phyloP scores from a whole-genome alignment of 2,113 vertebrate species.

The Melanotaenia duboulayi region DNA sequence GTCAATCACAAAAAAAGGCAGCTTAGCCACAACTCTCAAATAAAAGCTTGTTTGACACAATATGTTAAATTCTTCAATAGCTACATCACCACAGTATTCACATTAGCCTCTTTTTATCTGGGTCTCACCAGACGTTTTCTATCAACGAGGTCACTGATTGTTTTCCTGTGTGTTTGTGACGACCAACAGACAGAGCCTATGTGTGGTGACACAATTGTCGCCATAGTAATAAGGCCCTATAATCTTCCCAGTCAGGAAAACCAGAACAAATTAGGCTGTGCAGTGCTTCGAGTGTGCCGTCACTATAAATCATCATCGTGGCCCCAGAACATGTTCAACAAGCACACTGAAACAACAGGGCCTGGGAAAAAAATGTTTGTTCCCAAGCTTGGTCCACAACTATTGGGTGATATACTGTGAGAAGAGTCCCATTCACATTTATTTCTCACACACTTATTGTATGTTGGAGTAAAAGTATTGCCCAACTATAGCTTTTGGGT shows the following conservation, averaged over 20 bases:
- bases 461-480: slow-evolving; percentile 53
- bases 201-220: slow-evolving; percentile 70
- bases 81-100: slow-evolving; percentile 27
- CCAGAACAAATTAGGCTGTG: slow-evolving; percentile 73
- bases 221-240: slow-evolving; percentile 60
- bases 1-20: slow-evolving; percentile 38
- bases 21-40: slow-evolving; percentile 27
- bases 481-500: slow-evolving; percentile 47
- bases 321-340: slow-evolving; percentile 22
- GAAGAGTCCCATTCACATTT: slow-evolving; percentile 64
- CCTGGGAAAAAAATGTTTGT: slow-evolving; percentile 72
- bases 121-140: slow-evolving; percentile 25
- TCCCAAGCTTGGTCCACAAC: slow-evolving; percentile 66
- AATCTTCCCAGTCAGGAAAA: slow-evolving; percentile 75
- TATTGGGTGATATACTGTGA: slow-evolving; percentile 76
- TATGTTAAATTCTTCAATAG: slow-evolving; percentile 22
- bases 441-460: slow-evolving; percentile 67
- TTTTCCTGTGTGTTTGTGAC: slow-evolving; percentile 49
- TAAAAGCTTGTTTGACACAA: slow-evolving; percentile 31
- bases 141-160: slow-evolving; percentile 45
- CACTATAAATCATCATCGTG: slow-evolving; percentile 62
- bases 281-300: slow-evolving; percentile 56
- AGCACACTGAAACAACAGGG: slow-evolving; percentile 53
- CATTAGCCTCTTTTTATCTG: slow-evolving; percentile 31
- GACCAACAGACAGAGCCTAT: slow-evolving; percentile 53